Percentiles rank a stretch among this genome's conserved stretches.
These are phyloP conservation scores for Elysia chlorotica DNA, from an alignment of 1,140 invertebrate genomes.

Conservation along the genomic window DNA sequence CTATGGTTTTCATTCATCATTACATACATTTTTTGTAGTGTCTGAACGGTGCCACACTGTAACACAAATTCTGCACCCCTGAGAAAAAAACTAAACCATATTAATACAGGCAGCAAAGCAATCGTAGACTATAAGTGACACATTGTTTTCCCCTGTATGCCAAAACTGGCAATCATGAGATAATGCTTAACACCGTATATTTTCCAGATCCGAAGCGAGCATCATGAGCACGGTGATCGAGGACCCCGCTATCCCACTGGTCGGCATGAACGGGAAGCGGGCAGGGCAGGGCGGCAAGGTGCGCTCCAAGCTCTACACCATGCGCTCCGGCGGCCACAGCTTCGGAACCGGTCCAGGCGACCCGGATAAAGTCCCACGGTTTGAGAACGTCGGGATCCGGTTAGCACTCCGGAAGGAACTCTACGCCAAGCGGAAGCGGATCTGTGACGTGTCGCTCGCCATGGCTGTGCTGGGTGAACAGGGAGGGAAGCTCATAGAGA, in stretches of 20 bases:
- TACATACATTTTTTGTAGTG: too few relatives aligned
- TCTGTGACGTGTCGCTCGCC: conserved; percentile 45
- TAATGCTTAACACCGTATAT: too few relatives aligned
- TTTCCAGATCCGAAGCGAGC: neutral
- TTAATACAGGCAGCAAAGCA: too few relatives aligned
- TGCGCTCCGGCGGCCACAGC: neutral
- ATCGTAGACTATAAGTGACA: too few relatives aligned
- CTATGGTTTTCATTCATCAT: too few relatives aligned
- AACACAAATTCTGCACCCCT: too few relatives aligned
- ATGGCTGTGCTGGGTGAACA: conserved; percentile 35
- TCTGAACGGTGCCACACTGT: too few relatives aligned
- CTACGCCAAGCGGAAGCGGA: conserved; percentile 39
- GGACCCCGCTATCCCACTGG: conserved; percentile 11
- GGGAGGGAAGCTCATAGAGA: too few relatives aligned
- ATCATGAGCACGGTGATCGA: conserved; percentile 8
- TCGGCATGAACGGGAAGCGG: conserved; percentile 13
- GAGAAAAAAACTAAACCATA: too few relatives aligned
- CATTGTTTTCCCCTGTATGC: too few relatives aligned
- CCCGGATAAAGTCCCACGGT: neutral
- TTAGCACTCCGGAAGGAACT: conserved; percentile 54
- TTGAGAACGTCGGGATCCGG: conserved; percentile 23
- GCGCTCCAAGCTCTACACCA: neutral
- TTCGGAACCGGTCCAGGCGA: neutral
- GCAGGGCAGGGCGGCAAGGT: neutral
- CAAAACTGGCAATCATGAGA: too few relatives aligned